These are phyloP conservation scores for Rhopalosiphum maidis DNA, from an alignment of 1,140 invertebrate species.

Conservation along the genomic window DNA sequence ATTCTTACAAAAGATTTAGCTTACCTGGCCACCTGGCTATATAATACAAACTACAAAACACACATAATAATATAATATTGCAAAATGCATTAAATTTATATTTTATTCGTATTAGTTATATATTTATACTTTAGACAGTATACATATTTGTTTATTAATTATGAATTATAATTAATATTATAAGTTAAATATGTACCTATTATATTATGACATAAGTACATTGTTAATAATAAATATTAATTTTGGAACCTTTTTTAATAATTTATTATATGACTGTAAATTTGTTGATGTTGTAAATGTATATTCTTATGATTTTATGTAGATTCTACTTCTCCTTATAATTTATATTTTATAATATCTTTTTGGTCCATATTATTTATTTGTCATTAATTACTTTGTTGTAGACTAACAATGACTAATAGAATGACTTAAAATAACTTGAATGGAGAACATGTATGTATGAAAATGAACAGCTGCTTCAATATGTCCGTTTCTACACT, in stretches of 20 bases:
- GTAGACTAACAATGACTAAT: slow-evolving; percentile 17
- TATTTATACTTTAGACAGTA: neutral
- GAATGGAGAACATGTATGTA: neutral
- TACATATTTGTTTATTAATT: neutral
- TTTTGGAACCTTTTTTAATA: neutral
- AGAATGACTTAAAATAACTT: slow-evolving; percentile 1
- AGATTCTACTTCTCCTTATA: neutral
- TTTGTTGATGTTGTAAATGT: neutral
- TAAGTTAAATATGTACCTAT: neutral
- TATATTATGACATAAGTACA: neutral
- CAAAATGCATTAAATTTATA: neutral
- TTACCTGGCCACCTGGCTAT: neutral
- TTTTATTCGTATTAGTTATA: neutral
- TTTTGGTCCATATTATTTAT: neutral
- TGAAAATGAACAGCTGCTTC: neutral
- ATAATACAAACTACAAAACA: neutral
- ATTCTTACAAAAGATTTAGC: neutral
- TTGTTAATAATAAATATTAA: neutral
- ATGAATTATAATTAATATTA: neutral
- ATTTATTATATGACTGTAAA: neutral
- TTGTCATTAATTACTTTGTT: neutral
- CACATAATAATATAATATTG: neutral
- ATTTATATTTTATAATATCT: neutral
- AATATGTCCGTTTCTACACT: neutral
- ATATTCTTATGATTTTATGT: too few species aligned